phyloP scores from a whole-genome alignment of 2,113 vertebrate genomes.

The Pachycephala philippinensis region DNA sequence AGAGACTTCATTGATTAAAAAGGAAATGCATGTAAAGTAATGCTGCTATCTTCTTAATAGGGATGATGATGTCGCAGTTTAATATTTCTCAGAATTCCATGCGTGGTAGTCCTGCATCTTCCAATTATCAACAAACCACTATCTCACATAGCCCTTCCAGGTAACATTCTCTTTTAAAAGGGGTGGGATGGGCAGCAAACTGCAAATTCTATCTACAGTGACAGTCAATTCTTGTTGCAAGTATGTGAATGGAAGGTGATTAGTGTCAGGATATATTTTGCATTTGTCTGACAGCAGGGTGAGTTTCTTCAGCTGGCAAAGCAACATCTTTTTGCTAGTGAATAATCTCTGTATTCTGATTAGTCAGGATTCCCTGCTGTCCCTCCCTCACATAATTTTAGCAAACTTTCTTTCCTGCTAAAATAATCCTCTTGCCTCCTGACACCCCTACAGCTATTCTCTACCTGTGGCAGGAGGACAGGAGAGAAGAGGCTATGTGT shows the following conservation, averaged over 20 bases:
- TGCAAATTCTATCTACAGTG: not conserved
- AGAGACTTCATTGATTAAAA: not conserved
- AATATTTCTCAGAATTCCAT: slow-evolving; percentile 95
- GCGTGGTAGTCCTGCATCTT: slow-evolving; percentile 93
- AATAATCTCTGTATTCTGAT: not conserved
- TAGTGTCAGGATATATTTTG: not conserved
- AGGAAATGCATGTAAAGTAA: slow-evolving; percentile 7
- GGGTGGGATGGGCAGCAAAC: not conserved
- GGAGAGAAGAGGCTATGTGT: not conserved
- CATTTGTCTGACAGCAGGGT: not conserved
- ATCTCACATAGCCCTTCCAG: slow-evolving; percentile 95
- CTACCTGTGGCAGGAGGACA: not conserved
- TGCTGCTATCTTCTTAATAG: slow-evolving; percentile 61
- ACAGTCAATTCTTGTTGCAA: not conserved
- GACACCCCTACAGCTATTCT: not conserved
- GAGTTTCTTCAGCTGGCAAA: not conserved
- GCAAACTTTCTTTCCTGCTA: not conserved
- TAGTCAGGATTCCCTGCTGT: not conserved
- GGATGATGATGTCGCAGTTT: slow-evolving; percentile 92
- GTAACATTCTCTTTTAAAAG: slow-evolving; percentile 66
- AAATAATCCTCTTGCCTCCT: not conserved
- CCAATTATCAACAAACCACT: slow-evolving; percentile 82
- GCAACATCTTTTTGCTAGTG: not conserved
- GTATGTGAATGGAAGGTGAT: not conserved
- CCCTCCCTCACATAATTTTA: not conserved